Conservation (phyloP, 2,113 vertebrate species). For the Zosterops hypoxanthus region DNA sequence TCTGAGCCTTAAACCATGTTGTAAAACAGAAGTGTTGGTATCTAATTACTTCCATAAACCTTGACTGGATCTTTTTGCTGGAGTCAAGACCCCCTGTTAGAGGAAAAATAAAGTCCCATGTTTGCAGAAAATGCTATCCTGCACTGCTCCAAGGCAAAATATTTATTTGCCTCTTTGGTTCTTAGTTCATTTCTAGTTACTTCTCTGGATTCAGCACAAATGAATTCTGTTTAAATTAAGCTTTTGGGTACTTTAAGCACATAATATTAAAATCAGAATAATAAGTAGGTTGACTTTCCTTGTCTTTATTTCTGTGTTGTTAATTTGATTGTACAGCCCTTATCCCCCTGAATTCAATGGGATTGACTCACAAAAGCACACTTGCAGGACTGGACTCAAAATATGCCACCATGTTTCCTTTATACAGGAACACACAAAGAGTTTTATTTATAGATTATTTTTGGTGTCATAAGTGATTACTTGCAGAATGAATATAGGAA, state of each 20-base stretch:
- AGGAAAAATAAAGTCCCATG: constrained; percentile 67
- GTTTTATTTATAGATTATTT: constrained; percentile 13
- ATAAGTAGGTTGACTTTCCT: constrained; percentile 31
- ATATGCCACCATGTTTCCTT: neutral
- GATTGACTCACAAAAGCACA: neutral
- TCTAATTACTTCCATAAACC: constrained; percentile 79
- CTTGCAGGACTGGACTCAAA: neutral
- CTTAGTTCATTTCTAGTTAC: constrained; percentile 24
- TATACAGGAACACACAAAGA: neutral
- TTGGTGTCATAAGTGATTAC: neutral
- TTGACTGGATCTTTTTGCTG: constrained; percentile 60
- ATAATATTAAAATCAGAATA: constrained; percentile 53
- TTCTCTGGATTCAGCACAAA: constrained; percentile 49
- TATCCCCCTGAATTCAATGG: neutral
- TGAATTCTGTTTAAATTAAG: constrained; percentile 44
- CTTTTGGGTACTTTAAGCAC: constrained; percentile 55
- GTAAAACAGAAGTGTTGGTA: constrained; percentile 67
- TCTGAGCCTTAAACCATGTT: constrained; percentile 43
- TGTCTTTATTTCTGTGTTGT: constrained; percentile 48
- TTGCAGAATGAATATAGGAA: constrained; percentile 6
- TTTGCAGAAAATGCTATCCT: constrained; percentile 72
- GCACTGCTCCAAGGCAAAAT: constrained; percentile 64
- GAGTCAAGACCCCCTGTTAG: constrained; percentile 76
- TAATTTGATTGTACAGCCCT: constrained; percentile 26
- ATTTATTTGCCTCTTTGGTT: constrained; percentile 67